Percentiles rank a stretch among this genome's conserved stretches.
These are phyloP conservation scores for Epicauta chinensis DNA, from an alignment of 1,140 invertebrate species.

Conservation along the genomic window DNA sequence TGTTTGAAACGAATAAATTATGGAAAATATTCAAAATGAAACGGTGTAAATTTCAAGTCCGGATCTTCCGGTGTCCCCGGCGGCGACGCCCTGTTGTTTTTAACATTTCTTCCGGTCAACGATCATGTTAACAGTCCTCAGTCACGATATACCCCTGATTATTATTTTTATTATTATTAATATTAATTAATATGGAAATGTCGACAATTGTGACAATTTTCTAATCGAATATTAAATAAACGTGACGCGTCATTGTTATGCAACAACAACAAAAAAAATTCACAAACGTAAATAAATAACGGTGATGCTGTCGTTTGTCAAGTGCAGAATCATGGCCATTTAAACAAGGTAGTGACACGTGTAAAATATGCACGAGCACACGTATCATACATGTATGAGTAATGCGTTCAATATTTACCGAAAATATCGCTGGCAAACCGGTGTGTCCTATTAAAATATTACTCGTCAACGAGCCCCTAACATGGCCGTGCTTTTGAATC, in stretches of 20 bases:
- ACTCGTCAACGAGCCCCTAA: slow-evolving; percentile 25
- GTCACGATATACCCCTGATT: slow-evolving; percentile 21
- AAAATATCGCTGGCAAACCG: slow-evolving; percentile 25
- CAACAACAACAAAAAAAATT: too few species aligned
- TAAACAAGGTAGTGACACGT: slow-evolving; percentile 39
- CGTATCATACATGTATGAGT: slow-evolving; percentile 28
- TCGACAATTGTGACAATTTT: too few species aligned
- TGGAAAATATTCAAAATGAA: too few species aligned
- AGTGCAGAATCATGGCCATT: slow-evolving; percentile 33
- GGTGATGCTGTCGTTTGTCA: slow-evolving; percentile 25
- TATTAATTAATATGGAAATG: too few species aligned
- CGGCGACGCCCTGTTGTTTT: slow-evolving; percentile 19
- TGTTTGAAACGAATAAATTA: neutral
- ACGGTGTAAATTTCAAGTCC: slow-evolving; percentile 7
- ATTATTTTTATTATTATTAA: too few species aligned
- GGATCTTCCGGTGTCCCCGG: slow-evolving; percentile 19
- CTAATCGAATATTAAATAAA: too few species aligned
- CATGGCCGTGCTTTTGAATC: slow-evolving; percentile 12
- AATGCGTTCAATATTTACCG: slow-evolving; percentile 33
- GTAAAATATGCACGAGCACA: slow-evolving; percentile 40
- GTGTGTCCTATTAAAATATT: slow-evolving; percentile 30
- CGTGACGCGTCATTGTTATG: too few species aligned
- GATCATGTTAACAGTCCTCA: slow-evolving; percentile 12
- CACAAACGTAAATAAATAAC: slow-evolving; percentile 19
- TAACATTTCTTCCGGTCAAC: slow-evolving; percentile 18